Percentiles rank a stretch among this genome's conserved stretches.
These are phyloP conservation scores for Neodiprion pinetum DNA, from an alignment of 1,140 invertebrate genomes.

Conservation along the genomic window DNA sequence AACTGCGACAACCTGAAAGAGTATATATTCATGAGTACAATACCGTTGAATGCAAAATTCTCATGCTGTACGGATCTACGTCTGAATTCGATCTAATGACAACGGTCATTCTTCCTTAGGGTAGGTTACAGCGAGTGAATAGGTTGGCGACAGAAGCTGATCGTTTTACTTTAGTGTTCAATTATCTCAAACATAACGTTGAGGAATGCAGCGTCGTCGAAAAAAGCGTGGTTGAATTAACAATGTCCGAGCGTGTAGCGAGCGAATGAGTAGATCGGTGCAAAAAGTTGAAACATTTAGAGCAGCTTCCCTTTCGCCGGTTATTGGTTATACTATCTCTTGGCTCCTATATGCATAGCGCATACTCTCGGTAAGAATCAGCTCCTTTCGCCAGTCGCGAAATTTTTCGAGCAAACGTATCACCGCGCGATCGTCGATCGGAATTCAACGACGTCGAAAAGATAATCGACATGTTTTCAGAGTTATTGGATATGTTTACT, in stretches of 20 bases:
- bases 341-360: not conserved
- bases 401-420: not conserved
- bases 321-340: not conserved
- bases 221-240: too few species aligned
- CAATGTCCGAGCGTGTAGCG: not conserved
- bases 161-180: not conserved
- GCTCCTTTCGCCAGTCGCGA: not conserved
- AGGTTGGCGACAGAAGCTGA: too few species aligned
- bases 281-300: not conserved
- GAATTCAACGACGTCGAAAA: too few species aligned
- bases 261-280: not conserved
- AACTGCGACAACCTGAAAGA: constrained; percentile 35
- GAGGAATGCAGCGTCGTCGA: too few species aligned
- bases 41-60: too few species aligned
- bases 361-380: too few species aligned
- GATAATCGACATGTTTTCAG: too few species aligned
- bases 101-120: too few species aligned
- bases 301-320: not conserved
- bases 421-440: too few species aligned
- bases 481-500: constrained; percentile 24
- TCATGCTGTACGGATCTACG: too few species aligned
- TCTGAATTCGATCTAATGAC: too few species aligned
- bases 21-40: not conserved
- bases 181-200: not conserved
- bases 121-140: too few species aligned